Evolutionary conservation across 2,888 invertebrate species (phyloP).

Genomic region (Caenorhabditis sp.): DNA sequence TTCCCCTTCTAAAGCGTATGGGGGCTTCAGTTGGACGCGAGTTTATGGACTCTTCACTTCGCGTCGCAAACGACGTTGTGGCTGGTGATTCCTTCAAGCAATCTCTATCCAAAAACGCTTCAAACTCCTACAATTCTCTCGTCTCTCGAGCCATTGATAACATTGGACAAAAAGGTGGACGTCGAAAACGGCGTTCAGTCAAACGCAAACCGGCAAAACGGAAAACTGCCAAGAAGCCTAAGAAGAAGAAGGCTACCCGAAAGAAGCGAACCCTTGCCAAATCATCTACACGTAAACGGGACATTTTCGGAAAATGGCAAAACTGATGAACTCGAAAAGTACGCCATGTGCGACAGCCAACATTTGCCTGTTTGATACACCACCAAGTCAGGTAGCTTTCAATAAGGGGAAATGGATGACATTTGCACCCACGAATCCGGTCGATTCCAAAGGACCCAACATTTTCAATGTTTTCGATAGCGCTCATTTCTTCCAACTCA

Average conservation of each 20-base stretch:
- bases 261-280: slow-evolving; percentile 4
- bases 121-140: slow-evolving; percentile 19
- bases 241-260: background rate
- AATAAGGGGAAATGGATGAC: slow-evolving; percentile 39
- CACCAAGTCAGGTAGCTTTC: slow-evolving; percentile 26
- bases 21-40: slow-evolving; percentile 31
- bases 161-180: slow-evolving; percentile 23
- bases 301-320: background rate
- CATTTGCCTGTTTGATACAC: slow-evolving; percentile 22
- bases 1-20: slow-evolving; percentile 35
- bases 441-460: background rate
- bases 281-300: background rate
- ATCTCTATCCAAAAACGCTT: slow-evolving; percentile 15
- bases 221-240: background rate
- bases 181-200: background rate
- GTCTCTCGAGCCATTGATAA: slow-evolving; percentile 21
- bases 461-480: slow-evolving; percentile 14
- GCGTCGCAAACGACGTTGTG: slow-evolving; percentile 41
- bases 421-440: background rate
- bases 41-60: slow-evolving; percentile 16
- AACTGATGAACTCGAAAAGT: background rate
- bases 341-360: background rate
- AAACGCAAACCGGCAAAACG: background rate
- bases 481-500: background rate
- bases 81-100: slow-evolving; percentile 34